These are phyloP conservation scores for Harpalus rufipes DNA, from an alignment of 2,888 invertebrate genomes.

Conservation along the genomic window DNA sequence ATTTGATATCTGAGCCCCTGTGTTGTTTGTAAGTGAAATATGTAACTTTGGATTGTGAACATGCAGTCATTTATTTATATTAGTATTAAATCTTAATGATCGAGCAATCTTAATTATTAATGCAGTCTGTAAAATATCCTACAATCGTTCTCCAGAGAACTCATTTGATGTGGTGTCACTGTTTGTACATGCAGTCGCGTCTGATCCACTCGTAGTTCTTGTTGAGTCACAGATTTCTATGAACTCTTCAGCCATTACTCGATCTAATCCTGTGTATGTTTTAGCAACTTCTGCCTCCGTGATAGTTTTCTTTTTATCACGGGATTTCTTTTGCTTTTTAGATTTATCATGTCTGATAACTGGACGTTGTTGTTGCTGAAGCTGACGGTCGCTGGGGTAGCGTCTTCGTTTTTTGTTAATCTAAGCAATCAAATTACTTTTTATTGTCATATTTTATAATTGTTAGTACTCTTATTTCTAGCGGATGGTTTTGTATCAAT, in stretches of 20 bases:
- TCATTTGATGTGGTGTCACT: slow-evolving; percentile 49
- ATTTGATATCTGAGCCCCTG: not conserved
- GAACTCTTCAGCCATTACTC: slow-evolving; percentile 83
- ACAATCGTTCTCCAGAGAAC: slow-evolving; percentile 53
- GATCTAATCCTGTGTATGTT: slow-evolving; percentile 82
- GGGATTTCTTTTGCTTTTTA: slow-evolving; percentile 52
- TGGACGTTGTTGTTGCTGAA: slow-evolving; percentile 56
- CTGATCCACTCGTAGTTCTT: slow-evolving; percentile 75
- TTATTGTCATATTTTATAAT: too few species aligned
- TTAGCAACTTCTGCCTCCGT: slow-evolving; percentile 80
- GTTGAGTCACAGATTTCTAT: slow-evolving; percentile 82
- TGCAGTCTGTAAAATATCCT: slow-evolving; percentile 48
- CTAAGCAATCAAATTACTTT: slow-evolving; percentile 56
- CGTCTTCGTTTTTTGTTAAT: slow-evolving; percentile 76
- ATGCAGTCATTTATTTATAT: slow-evolving; percentile 3
- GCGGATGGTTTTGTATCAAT: too few species aligned
- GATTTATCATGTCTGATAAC: slow-evolving; percentile 69
- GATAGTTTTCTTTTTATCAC: slow-evolving; percentile 72
- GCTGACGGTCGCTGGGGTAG: slow-evolving; percentile 68
- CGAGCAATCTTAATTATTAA: slow-evolving; percentile 52
- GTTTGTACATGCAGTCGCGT: slow-evolving; percentile 70
- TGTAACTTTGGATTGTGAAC: not conserved
- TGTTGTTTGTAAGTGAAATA: slow-evolving; percentile 1
- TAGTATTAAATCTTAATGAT: slow-evolving; percentile 34
- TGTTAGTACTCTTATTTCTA: too few species aligned